Conservation (phyloP, 2,113 vertebrate species). For the Azemiops feae region DNA sequence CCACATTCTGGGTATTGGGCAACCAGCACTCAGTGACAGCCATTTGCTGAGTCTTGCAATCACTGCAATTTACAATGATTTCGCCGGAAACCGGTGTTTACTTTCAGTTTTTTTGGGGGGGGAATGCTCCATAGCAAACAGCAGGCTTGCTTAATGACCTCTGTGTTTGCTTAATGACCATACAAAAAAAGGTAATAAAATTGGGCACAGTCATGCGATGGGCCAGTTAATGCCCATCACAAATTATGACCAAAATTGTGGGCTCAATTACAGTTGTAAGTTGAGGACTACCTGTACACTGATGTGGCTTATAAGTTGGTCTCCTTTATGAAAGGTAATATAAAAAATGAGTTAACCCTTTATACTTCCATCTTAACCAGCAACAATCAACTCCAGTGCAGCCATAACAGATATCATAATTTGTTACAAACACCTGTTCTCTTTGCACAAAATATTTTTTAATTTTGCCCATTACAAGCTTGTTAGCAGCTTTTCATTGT, state of each 20-base stretch:
- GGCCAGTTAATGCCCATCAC: background rate
- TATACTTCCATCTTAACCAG: background rate
- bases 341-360: background rate
- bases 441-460: background rate
- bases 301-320: background rate
- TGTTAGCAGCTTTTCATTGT: background rate
- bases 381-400: background rate
- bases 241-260: background rate
- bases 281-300: too few species aligned
- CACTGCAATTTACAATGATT: background rate
- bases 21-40: background rate
- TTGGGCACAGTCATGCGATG: background rate
- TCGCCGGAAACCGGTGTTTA: background rate
- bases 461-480: background rate
- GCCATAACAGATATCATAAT: background rate
- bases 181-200: background rate
- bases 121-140: background rate
- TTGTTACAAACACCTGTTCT: background rate
- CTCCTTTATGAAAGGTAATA: background rate
- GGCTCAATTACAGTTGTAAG: background rate
- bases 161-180: background rate
- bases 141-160: background rate
- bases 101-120: background rate
- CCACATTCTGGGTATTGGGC: background rate
- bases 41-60: background rate